A percentile compares a stretch with the other conserved stretches of the same genome.
These are phyloP conservation scores for Hylaea fasciaria DNA, from an alignment of 2,888 invertebrate genomes.

Conservation along the genomic window DNA sequence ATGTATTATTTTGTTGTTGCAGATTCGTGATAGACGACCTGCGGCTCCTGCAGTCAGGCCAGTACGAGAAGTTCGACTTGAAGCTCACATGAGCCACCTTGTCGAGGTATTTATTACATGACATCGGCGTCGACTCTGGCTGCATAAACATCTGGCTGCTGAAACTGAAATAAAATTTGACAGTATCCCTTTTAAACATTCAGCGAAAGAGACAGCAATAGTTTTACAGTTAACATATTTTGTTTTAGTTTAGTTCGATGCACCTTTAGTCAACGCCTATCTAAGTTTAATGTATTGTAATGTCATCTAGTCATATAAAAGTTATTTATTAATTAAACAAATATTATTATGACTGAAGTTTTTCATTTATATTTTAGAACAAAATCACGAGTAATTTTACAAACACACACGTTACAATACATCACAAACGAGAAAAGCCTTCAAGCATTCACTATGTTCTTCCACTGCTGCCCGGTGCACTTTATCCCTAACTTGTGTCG, in stretches of 20 bases:
- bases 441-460: constrained; percentile 55
- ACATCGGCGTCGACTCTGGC: too few species aligned
- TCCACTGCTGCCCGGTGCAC: constrained; percentile 62
- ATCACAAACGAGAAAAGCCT: constrained; percentile 29
- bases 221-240: too few species aligned
- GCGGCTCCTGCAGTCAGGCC: constrained; percentile 66
- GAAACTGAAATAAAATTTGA: too few species aligned
- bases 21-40: constrained; percentile 89
- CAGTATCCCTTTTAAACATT: too few species aligned
- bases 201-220: too few species aligned
- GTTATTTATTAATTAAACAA: constrained; percentile 15
- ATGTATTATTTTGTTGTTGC: constrained; percentile 47
- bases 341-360: constrained; percentile 36
- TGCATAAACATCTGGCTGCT: too few species aligned
- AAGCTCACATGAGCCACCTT: constrained; percentile 47
- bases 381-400: constrained; percentile 37
- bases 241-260: too few species aligned
- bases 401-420: constrained; percentile 38
- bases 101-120: neutral
- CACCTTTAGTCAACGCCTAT: too few species aligned
- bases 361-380: constrained; percentile 44
- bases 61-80: constrained; percentile 52
- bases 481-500: constrained; percentile 57
- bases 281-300: too few species aligned
- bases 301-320: constrained; percentile 9